Base-by-base conservation (phyloP, 2,797 vertebrate genomes). In the Sylvilagus floridanus region DNA sequence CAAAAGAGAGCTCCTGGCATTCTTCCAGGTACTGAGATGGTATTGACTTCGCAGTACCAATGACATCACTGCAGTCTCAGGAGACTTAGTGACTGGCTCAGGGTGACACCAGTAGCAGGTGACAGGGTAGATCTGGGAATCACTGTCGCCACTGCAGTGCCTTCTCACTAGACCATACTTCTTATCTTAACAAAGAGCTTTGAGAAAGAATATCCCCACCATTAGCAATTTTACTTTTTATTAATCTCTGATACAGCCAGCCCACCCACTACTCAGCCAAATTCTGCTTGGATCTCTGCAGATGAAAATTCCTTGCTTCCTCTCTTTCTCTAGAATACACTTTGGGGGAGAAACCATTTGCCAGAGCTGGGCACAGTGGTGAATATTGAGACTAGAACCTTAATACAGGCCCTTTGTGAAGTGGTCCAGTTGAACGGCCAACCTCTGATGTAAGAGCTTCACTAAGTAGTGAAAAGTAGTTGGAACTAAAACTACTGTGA, bases 201-300 rank as follows among this genome's bases (percentile, higher is more conserved):
- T 93, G 77, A 63, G 79, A 83, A 68, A 12, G 54, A 86, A 75
- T 63, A 28, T 85, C 62, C 57, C 76, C 79, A 93, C 72, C 79
- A 93, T 96, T 92, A 94, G 82, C 87, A 83, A 95, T 96, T 94
- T 93, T 30, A 82, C 93, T 94, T 94, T 82, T 84, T 90, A 8
- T 89, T 57, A 42, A 30, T 71, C 54, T 92, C 81, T 87, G 35
- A 84, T 30, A 12, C 69, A 32, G 12, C 22, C 22, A 77, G n/a
- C 24, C 42, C 8, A 47, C 42, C 9, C 50, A 28, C 47, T 83
- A 54, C 30, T 91, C 24, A 5, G 57, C 32, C 72, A 95, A 86
- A 77, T 86, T 71, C 32, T 90, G 17, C 28, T 79, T 60, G 8
- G 76, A 8, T 54, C 24, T 90, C 35, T 94, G 30, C 73, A 94